These are phyloP conservation scores for Microcebus jonahi DNA, from an alignment of 2,113 vertebrate species.

Conservation along the genomic window DNA sequence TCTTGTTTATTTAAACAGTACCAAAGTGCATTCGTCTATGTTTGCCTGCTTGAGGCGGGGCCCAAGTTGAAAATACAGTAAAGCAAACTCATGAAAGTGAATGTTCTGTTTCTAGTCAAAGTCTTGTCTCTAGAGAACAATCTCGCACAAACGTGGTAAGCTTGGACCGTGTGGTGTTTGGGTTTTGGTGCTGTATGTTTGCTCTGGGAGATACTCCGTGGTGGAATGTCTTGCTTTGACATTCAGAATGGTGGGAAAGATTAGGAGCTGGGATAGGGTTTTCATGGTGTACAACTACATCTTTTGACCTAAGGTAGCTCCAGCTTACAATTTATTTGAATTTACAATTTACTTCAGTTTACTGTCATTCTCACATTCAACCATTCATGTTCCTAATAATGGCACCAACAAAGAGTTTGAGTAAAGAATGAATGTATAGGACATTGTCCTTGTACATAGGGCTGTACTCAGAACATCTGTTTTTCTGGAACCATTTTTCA, in stretches of 20 bases:
- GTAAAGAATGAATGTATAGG: neutral
- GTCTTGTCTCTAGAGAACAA: neutral
- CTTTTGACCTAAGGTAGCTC: neutral
- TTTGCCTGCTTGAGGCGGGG: conserved; percentile 51
- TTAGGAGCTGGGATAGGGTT: neutral
- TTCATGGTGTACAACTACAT: neutral
- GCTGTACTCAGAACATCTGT: neutral
- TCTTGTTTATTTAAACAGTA: conserved; percentile 56
- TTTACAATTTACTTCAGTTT: neutral
- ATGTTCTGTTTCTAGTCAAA: conserved; percentile 34
- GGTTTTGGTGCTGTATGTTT: neutral
- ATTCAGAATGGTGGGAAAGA: neutral
- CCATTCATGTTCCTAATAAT: neutral
- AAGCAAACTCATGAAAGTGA: conserved; percentile 54
- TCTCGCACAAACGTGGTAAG: neutral
- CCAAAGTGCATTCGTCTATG: conserved; percentile 62
- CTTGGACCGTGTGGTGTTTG: neutral
- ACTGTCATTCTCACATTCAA: neutral
- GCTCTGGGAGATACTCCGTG: neutral
- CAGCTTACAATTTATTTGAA: neutral
- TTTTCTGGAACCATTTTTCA: neutral
- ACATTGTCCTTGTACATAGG: neutral
- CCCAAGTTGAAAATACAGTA: conserved; percentile 59
- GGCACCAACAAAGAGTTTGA: neutral
- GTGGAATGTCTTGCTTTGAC: neutral